Evolutionary conservation across 1,140 invertebrate genomes (phyloP).

Genomic region (Brachionus sp.): DNA sequence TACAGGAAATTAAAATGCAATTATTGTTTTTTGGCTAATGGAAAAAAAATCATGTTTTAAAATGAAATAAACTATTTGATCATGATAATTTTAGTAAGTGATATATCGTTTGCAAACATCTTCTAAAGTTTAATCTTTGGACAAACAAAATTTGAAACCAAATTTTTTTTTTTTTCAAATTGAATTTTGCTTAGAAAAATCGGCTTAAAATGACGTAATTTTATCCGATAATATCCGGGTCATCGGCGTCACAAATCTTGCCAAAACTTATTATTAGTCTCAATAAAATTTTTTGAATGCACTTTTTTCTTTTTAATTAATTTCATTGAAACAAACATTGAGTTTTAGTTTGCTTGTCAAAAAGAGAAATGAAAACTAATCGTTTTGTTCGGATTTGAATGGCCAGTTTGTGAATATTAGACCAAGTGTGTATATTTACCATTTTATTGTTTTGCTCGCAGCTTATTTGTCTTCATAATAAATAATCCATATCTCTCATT

Average conservation of each 20-base stretch:
- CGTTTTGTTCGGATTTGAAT: not conserved
- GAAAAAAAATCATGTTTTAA: not conserved
- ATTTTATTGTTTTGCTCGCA: not conserved
- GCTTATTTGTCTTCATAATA: slow-evolving; percentile 1
- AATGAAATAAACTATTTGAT: slow-evolving; percentile 3
- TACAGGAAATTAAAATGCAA: slow-evolving; percentile 37
- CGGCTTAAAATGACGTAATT: slow-evolving; percentile 21
- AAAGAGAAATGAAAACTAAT: not conserved
- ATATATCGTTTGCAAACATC: slow-evolving; percentile 11
- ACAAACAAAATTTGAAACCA: slow-evolving; percentile 34
- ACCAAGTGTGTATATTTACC: slow-evolving; percentile 2
- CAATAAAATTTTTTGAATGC: not conserved
- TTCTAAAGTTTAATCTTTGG: slow-evolving; percentile 36
- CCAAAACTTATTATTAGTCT: not conserved
- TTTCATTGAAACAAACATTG: slow-evolving; percentile 17
- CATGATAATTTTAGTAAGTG: not conserved
- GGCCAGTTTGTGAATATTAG: slow-evolving; percentile 1
- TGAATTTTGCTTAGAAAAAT: not conserved
- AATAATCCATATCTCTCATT: not conserved
- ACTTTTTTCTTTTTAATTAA: slow-evolving; percentile 1
- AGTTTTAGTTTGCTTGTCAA: not conserved
- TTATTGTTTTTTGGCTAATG: not conserved
- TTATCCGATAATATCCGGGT: not conserved
- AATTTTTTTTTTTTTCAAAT: not conserved
- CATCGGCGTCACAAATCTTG: not conserved